Conservation (phyloP, 2,113 vertebrate species). For the Sardina pilchardus region DNA sequence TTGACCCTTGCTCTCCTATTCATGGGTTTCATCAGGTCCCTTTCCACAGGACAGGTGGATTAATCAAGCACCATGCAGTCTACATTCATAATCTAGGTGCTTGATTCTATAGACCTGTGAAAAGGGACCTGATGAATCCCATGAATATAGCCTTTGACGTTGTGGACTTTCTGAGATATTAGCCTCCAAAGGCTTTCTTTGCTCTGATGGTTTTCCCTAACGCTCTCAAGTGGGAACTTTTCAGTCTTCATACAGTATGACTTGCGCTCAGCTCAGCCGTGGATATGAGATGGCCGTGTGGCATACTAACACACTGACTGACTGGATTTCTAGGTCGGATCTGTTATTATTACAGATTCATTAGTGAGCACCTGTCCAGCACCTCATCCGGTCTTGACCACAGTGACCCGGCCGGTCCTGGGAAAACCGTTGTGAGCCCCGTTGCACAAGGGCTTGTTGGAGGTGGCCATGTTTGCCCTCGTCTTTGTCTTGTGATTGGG, state of each 20-base stretch:
- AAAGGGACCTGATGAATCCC: no score
- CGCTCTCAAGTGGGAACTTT: neutral
- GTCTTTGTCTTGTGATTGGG: slow-evolving; percentile 8
- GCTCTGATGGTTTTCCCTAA: neutral
- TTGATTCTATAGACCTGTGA: no score
- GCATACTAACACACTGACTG: neutral
- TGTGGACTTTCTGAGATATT: neutral
- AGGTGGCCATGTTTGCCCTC: neutral
- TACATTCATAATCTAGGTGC: no score
- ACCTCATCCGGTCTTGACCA: neutral
- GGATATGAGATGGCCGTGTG: neutral
- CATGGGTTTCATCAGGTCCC: no score
- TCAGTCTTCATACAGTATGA: neutral
- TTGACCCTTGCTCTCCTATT: neutral
- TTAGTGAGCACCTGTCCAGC: neutral
- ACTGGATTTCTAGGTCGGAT: neutral
- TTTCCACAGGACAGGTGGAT: no score
- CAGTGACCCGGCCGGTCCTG: neutral
- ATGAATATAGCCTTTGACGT: no score
- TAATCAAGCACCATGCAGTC: no score
- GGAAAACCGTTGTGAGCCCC: neutral
- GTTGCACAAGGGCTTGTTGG: neutral
- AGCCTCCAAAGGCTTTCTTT: no score
- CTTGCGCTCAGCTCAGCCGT: neutral
- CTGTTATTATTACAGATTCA: neutral